phyloP scores from a whole-genome alignment of 2,888 invertebrate species.

The Chironomus tentans region DNA sequence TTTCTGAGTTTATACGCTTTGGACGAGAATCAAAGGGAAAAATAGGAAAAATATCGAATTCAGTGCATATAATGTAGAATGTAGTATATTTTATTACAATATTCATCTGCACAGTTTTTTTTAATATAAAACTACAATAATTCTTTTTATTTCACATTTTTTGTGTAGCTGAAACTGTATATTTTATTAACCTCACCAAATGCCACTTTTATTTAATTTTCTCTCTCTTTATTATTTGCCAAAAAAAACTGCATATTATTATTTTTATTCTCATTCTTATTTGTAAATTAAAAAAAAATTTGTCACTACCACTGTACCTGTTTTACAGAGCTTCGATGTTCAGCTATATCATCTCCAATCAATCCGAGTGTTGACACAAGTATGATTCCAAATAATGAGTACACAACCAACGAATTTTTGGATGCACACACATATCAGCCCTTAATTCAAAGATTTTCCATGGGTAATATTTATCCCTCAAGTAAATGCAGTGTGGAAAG shows the following conservation, averaged over 20 bases:
- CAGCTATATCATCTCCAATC: slow-evolving; percentile 16
- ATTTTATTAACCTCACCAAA: too few species aligned
- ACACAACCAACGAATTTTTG: slow-evolving; percentile 1
- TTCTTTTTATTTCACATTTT: too few species aligned
- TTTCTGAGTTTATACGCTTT: too few species aligned
- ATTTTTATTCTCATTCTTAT: neutral
- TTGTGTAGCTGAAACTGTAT: too few species aligned
- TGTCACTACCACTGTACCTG: neutral
- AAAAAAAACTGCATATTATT: neutral
- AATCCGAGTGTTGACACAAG: slow-evolving; percentile 8
- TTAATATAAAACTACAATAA: too few species aligned
- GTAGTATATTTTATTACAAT: too few species aligned
- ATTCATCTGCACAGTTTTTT: too few species aligned
- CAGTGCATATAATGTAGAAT: too few species aligned
- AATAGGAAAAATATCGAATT: too few species aligned
- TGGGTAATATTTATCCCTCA: slow-evolving; percentile 8
- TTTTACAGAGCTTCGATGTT: slow-evolving; percentile 20
- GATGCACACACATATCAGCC: slow-evolving; percentile 21
- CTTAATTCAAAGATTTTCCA: slow-evolving; percentile 19
- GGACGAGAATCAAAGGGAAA: too few species aligned
- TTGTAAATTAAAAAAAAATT: neutral
- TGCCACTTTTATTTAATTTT: too few species aligned
- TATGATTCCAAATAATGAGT: slow-evolving; percentile 7
- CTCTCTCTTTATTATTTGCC: too few species aligned
- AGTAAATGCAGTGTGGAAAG: neutral